These are phyloP conservation scores for Prorops nasuta DNA, from an alignment of 1,140 invertebrate genomes.

Conservation along the genomic window DNA sequence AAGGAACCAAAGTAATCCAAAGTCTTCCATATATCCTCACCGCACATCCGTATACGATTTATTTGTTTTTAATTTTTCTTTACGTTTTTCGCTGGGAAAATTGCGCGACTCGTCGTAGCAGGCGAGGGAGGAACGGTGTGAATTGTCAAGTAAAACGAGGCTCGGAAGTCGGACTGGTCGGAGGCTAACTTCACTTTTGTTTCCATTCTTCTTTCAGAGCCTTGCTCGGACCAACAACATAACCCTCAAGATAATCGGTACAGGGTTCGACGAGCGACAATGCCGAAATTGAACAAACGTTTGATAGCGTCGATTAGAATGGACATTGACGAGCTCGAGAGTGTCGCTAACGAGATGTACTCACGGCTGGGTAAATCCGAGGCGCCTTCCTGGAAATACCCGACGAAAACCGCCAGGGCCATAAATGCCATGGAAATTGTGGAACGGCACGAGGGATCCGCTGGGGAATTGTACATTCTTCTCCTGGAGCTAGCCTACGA, in stretches of 20 bases:
- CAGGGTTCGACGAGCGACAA: too few relatives aligned
- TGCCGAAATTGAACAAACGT: slow-evolving; percentile 27
- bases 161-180: too few relatives aligned
- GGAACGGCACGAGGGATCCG: slow-evolving; percentile 24
- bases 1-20: slow-evolving; percentile 8
- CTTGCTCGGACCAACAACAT: too few relatives aligned
- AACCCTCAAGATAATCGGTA: too few relatives aligned
- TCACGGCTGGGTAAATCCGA: slow-evolving; percentile 14
- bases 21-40: neutral
- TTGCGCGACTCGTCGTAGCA: too few relatives aligned
- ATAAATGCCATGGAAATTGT: slow-evolving; percentile 31
- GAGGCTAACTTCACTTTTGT: too few relatives aligned
- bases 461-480: slow-evolving; percentile 35
- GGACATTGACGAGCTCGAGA: slow-evolving; percentile 24
- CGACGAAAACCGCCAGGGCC: slow-evolving; percentile 24
- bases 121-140: too few relatives aligned
- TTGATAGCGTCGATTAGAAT: slow-evolving; percentile 29
- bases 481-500: slow-evolving; percentile 38
- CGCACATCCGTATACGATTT: neutral
- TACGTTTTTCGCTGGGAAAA: too few relatives aligned
- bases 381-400: slow-evolving; percentile 32
- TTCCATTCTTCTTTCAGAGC: too few relatives aligned
- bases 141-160: too few relatives aligned
- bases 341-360: slow-evolving; percentile 25
- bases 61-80: too few relatives aligned